These are phyloP conservation scores for Elymnias hypermnestra DNA, from an alignment of 1,140 invertebrate species.

Conservation along the genomic window DNA sequence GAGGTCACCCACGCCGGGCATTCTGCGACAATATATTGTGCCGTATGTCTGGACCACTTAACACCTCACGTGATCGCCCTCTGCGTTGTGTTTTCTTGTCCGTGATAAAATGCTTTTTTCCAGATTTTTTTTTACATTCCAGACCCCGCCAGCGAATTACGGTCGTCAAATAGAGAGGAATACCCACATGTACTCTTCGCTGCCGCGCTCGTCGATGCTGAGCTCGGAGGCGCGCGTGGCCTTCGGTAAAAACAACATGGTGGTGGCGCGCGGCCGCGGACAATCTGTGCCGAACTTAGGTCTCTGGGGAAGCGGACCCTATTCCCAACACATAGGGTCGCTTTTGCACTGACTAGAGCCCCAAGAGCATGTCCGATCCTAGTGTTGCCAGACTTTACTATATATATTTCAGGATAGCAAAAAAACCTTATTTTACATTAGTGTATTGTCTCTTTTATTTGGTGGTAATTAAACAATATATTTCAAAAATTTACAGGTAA, in stretches of 20 bases:
- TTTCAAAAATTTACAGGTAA: no score
- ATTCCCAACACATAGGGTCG: slow-evolving; percentile 2
- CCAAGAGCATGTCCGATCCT: slow-evolving; percentile 3
- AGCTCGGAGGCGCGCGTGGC: slow-evolving; percentile 49
- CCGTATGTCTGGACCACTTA: no score
- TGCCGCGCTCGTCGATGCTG: slow-evolving; percentile 82
- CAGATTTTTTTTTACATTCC: slow-evolving; percentile 20
- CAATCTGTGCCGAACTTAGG: slow-evolving; percentile 94
- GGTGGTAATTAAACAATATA: no score
- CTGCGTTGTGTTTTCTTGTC: no score
- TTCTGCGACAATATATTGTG: no score
- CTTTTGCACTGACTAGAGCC: slow-evolving; percentile 7
- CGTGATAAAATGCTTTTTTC: no score
- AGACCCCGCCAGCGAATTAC: slow-evolving; percentile 84
- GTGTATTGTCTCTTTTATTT: no score
- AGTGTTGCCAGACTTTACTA: slow-evolving; percentile 1
- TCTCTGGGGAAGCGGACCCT: slow-evolving; percentile 60
- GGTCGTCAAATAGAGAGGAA: slow-evolving; percentile 79
- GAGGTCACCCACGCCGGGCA: no score
- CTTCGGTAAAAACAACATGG: slow-evolving; percentile 77
- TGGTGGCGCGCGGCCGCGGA: slow-evolving; percentile 82
- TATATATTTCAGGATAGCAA: background rate
- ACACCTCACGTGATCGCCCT: no score
- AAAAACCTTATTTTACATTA: no score
- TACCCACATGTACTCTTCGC: slow-evolving; percentile 85